Percentiles rank a stretch among this genome's conserved stretches.
Conservation (phyloP, 2,797 vertebrate species). For the Emydoidea blandingii region DNA sequence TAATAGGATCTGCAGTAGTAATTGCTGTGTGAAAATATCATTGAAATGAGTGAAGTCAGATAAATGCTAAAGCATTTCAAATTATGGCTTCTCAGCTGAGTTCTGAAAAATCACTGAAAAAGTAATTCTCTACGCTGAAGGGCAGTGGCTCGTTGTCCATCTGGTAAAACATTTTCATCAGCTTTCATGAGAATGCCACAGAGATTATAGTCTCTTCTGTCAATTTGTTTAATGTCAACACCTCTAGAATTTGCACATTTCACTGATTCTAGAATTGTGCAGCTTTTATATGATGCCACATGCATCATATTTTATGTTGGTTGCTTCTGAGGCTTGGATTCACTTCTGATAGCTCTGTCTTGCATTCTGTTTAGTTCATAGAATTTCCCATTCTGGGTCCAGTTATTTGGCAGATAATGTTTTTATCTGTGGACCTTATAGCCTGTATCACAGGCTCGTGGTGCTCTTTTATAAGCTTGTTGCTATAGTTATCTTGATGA, state of each 20-base stretch:
- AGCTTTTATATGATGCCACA: not conserved
- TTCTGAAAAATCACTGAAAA: not conserved
- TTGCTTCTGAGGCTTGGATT: not conserved
- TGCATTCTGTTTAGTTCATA: not conserved
- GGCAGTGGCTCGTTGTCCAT: not conserved
- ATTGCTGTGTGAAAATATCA: not conserved
- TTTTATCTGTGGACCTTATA: not conserved
- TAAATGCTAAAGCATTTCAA: not conserved
- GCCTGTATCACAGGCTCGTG: not conserved
- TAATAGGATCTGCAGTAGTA: not conserved
- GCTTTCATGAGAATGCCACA: not conserved
- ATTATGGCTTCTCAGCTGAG: not conserved
- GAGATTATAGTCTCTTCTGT: not conserved
- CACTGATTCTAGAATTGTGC: accelerated
- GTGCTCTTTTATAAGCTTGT: slow-evolving; percentile 3
- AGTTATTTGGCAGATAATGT: not conserved
- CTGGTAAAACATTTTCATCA: not conserved
- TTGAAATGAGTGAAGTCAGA: not conserved
- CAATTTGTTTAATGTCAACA: not conserved
- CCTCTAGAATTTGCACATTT: not conserved
- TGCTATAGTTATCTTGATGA: slow-evolving; percentile 1
- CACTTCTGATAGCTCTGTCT: not conserved
- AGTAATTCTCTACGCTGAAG: not conserved
- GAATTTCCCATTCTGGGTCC: not conserved
- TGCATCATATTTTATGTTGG: not conserved